Evolutionary conservation across 2,888 invertebrate species (phyloP).

Genomic region (Napeogenes inachia): DNA sequence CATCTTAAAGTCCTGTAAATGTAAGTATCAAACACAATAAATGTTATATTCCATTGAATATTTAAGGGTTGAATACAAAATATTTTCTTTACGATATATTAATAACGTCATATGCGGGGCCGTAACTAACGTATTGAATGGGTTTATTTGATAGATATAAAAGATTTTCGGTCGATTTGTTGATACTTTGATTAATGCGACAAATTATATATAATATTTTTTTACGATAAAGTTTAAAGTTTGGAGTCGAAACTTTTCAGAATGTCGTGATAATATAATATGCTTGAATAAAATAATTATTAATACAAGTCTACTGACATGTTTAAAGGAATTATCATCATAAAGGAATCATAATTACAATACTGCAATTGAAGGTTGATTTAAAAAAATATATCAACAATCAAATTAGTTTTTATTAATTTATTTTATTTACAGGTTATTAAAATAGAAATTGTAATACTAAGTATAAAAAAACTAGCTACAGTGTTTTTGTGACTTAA

Average conservation of each 20-base stretch:
- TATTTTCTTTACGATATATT: conserved; percentile 36
- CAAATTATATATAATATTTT: conserved; percentile 3
- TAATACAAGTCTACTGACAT: no score
- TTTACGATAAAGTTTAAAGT: no score
- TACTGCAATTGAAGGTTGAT: no score
- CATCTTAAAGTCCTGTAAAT: no score
- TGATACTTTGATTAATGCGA: conserved; percentile 20
- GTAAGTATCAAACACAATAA: neutral
- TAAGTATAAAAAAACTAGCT: neutral
- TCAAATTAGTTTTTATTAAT: no score
- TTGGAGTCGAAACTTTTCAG: no score
- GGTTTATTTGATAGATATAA: conserved; percentile 26
- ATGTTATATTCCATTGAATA: conserved; percentile 10
- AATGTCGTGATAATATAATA: no score
- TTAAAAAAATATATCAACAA: no score
- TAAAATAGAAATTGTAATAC: neutral
- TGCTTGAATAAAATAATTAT: no score
- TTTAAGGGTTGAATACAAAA: conserved; percentile 22
- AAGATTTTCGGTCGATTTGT: conserved; percentile 9
- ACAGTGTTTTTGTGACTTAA: neutral
- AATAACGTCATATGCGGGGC: conserved; percentile 40
- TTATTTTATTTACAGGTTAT: no score
- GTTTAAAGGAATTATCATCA: no score
- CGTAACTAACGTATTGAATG: conserved; percentile 37
- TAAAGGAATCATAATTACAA: no score